Base-by-base conservation (phyloP, 2,797 vertebrate species). In the Acipenser oxyrinchus region DNA sequence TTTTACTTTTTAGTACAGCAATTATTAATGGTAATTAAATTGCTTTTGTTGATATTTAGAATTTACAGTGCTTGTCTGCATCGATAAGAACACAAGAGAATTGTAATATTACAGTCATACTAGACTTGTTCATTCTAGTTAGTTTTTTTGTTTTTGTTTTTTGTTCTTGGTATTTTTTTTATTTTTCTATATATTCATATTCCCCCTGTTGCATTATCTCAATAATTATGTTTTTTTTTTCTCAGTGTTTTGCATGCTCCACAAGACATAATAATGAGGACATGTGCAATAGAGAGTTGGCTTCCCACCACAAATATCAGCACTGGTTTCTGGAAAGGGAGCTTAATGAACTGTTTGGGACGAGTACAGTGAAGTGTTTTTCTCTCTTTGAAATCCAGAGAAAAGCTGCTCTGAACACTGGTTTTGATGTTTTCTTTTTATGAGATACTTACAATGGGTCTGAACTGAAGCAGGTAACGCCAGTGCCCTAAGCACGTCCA, bases 31-130 rank as follows among this genome's bases (percentile, higher is more conserved):
- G 88, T 89, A 87, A 89, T 87, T 72, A 77, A 84, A 77, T 86
- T 73, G 87, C 89, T 95, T 94, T 88, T 83, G 86, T 90, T 88
- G 84, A 86, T 84, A 78, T 90, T 83, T 68, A 72, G 76, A 81
- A 82, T 78, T 87, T 82, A 88, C 88, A 88, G 82, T 83, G 81
- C 87, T 87, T 82, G 82, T 72, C 86, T 83, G 84, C 83, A 77
- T 84, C 78, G 88, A 86, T 82, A 76, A 78, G 78, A 87, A 82
- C 79, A 82, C 89, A 90, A 93, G 90, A 91, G 91, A 93, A 91
- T 86, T 78, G 73, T 79, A 78, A 60, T 76, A 71, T 64, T 23
- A 37, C 79, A 57, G 70, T 79, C 74, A 58, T 71, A 71, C 74
- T 70, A 71, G 68, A 66, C 73, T 66, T 70, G 78, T 69, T 69